phyloP scores from a whole-genome alignment of 64 coral and sea anemone genomes.

The Montipora efflorescens region DNA sequence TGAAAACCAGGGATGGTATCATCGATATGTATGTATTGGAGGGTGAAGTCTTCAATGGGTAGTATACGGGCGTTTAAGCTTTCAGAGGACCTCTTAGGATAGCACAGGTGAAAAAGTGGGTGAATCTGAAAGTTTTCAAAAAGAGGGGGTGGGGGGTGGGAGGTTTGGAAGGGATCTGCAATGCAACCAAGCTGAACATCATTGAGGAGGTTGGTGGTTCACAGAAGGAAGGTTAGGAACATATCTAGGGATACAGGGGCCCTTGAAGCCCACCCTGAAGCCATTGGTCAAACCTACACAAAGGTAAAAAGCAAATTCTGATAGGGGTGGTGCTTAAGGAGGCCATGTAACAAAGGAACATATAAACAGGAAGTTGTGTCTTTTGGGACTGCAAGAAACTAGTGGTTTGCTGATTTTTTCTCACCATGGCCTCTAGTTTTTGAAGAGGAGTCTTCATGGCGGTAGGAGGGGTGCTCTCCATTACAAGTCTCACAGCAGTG shows the following conservation, averaged over 20 bases:
- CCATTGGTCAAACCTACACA: background rate
- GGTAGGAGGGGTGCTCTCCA: background rate
- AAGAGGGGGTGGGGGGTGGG: background rate
- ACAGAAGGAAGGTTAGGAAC: too few species aligned
- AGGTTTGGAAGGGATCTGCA: background rate
- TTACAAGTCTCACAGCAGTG: background rate
- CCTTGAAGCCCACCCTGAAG: background rate
- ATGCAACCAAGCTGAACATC: background rate
- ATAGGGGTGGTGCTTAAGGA: background rate
- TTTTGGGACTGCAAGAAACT: background rate
- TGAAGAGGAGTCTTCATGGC: background rate
- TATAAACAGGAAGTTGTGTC: background rate
- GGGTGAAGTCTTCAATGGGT: background rate
- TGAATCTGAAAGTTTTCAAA: slow-evolving; percentile 3
- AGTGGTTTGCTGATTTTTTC: background rate
- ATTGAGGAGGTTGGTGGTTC: background rate
- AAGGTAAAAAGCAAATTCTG: background rate
- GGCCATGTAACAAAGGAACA: background rate
- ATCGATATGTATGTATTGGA: background rate
- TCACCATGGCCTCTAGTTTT: slow-evolving; percentile 7
- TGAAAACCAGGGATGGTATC: background rate
- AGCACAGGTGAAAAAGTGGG: background rate
- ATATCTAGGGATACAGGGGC: background rate
- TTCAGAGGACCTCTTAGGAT: background rate
- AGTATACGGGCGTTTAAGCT: background rate